Base-by-base conservation (phyloP, 1,140 invertebrate species). In the Hesperophylax magnus region DNA sequence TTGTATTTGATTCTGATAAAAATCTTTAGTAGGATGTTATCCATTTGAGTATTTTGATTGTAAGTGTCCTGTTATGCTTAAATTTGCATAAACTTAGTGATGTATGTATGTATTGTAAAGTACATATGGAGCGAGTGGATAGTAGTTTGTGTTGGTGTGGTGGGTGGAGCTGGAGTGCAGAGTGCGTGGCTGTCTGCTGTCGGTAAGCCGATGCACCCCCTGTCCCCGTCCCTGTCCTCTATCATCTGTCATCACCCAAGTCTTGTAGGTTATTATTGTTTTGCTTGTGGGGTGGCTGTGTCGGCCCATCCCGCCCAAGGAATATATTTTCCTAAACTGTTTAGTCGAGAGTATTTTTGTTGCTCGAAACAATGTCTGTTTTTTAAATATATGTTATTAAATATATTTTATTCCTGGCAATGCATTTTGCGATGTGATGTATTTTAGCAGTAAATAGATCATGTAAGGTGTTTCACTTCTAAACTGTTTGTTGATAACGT, bases 361-460 rank as follows among this genome's bases (percentile, higher is more conserved):
- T 84, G 80, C 85, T 85, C 85, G 85, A 86, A 84, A 85, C 87
- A 89, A 89, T 91, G 89, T 88, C 87, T 89, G 90, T 89, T 90
- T 91, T 91, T 92, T 92, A 91, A 92, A 91, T 92, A 92, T 91
- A 93, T 93, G 92, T 93, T 93, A 93, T 93, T 91, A 92, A 92
- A 90, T 93, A 93, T 94, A 93, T 93, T 93, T 93, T 94, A 93
- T 93, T 93, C 91, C 92, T 93, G 92, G 92, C 92, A 93, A 93
- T 93, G 92, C 93, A 93, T 92, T 78, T 94, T 94, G 93, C 93
- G 93, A 94, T 93, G 93, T 94, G 93, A 94, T 93, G 92, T 93
- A 93, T 93, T 93, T 93, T 93, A 94, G 93, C 93, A 91, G 91
- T 93, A 92, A 92, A 92, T 91, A 90, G 88, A 88, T 89, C 88